Evolutionary conservation across 2,888 invertebrate genomes (phyloP), one percentile per base, ranked within the genome.

Genomic region (Pristionchus mayeri): DNA sequence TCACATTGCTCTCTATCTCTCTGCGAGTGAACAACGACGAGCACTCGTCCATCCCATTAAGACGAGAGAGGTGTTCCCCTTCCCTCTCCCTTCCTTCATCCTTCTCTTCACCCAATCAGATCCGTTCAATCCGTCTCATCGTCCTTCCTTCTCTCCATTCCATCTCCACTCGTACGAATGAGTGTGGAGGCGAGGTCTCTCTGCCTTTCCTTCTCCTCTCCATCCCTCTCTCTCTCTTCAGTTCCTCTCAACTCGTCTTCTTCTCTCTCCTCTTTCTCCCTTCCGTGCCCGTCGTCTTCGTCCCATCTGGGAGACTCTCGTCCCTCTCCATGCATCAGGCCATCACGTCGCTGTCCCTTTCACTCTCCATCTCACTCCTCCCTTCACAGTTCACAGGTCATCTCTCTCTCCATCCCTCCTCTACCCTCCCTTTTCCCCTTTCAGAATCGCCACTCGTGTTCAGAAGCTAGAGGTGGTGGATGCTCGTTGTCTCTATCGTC

Each of bases 341-440:
- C 85, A 85, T 34, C 86, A 86, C 44, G 83, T 86, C n/a, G 86
- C 86, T 24, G 79, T 86, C 16, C 84, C 83, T n/a, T 86, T 80
- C 84, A 80, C 71, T 37, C 80, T 86, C 34, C 78, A 79, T 18
- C 54, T 80, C 37, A 67, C 84, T 18, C 67, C 84, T 34, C 48
- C 63, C 34, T 76, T 84, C 57, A 84, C 84, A 27, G 52, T 85
- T 18, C 85, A 80, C 13, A 27, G 71, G 63, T 85, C 75, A 44
- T 57, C 71, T 34, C 40, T 50, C n/a, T 21, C 40, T 27, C 21
- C 40, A 48, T 37, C 30, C 40, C 48, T 27, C 27, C 50, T 18
- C 27, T 9, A 18, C 79, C 44, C 6, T 40, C 40, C 27, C 11
- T 30, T 16, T 37, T 44, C 67, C 67, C 18, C 30, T 11, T 40